These are phyloP conservation scores for Tiliqua scincoides DNA, from an alignment of 2,113 vertebrate species.

Conservation along the genomic window DNA sequence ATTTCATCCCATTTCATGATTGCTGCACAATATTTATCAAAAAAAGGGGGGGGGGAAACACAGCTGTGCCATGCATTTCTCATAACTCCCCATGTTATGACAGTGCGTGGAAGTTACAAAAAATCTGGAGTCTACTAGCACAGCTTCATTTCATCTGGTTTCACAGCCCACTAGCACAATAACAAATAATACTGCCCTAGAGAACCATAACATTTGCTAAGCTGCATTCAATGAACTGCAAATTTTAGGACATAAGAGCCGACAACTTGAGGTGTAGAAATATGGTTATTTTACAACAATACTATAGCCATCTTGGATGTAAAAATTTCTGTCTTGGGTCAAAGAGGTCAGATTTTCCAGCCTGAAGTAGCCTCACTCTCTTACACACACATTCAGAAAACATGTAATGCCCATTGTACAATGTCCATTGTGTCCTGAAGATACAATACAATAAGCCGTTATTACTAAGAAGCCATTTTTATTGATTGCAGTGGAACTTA, in stretches of 20 bases:
- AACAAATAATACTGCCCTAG: constrained; percentile 22
- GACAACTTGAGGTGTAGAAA: constrained; percentile 23
- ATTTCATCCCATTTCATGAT: no score
- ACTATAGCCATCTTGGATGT: background rate
- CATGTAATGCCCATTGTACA: no score
- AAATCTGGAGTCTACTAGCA: background rate
- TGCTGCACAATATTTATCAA: no score
- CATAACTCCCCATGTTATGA: no score
- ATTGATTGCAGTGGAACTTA: background rate
- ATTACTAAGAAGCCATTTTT: background rate
- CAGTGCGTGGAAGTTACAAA: constrained; percentile 5
- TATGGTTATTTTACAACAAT: background rate
- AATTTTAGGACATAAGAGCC: constrained; percentile 5
- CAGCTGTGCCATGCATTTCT: no score
- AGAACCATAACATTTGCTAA: constrained; percentile 14
- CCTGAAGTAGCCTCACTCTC: background rate
- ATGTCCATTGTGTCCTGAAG: background rate
- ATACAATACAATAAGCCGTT: background rate
- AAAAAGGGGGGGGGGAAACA: no score
- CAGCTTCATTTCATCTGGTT: constrained; percentile 14
- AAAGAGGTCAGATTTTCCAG: background rate
- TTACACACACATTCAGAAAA: no score
- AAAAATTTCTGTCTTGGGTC: background rate
- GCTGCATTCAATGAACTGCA: constrained; percentile 13
- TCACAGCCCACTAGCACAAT: constrained; percentile 30